A percentile compares a stretch with the other conserved stretches of the same genome.
These are phyloP conservation scores for Epistrophe grossulariae DNA, from an alignment of 2,888 invertebrate species.

Conservation along the genomic window DNA sequence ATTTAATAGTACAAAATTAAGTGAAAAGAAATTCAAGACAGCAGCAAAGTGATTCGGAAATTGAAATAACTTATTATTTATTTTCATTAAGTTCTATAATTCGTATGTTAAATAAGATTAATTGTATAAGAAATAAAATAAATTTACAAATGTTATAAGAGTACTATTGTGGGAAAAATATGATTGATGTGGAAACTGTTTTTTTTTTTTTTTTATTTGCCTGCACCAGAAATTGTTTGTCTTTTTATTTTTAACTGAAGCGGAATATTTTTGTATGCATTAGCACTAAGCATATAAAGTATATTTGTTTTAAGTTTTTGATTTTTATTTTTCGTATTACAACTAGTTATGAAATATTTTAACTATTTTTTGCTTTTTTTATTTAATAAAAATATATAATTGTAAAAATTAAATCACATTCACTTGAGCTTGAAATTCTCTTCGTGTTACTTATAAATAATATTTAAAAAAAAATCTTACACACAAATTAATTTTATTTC, in stretches of 20 bases:
- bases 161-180: neutral
- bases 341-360: slow-evolving; percentile 69
- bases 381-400: slow-evolving; percentile 64
- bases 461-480: slow-evolving; percentile 37
- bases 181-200: slow-evolving; percentile 1
- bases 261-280: slow-evolving; percentile 1
- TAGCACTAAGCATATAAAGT: slow-evolving; percentile 13
- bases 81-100: slow-evolving; percentile 2
- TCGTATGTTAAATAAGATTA: slow-evolving; percentile 18
- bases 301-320: slow-evolving; percentile 2
- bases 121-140: slow-evolving; percentile 36
- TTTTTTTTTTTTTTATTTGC: slow-evolving; percentile 17
- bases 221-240: slow-evolving; percentile 46
- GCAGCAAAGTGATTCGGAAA: slow-evolving; percentile 26
- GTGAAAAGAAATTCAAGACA: slow-evolving; percentile 27
- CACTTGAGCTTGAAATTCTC: slow-evolving; percentile 76
- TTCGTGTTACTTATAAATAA: slow-evolving; percentile 71
- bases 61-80: slow-evolving; percentile 43
- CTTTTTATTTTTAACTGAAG: slow-evolving; percentile 17
- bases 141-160: slow-evolving; percentile 58
- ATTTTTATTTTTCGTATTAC: slow-evolving; percentile 27
- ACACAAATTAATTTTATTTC: slow-evolving; percentile 33
- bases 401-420: slow-evolving; percentile 76
- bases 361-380: slow-evolving; percentile 54
- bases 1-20: neutral